These are phyloP conservation scores for Eueides isabella DNA, from an alignment of 1,140 invertebrate species.

Conservation along the genomic window DNA sequence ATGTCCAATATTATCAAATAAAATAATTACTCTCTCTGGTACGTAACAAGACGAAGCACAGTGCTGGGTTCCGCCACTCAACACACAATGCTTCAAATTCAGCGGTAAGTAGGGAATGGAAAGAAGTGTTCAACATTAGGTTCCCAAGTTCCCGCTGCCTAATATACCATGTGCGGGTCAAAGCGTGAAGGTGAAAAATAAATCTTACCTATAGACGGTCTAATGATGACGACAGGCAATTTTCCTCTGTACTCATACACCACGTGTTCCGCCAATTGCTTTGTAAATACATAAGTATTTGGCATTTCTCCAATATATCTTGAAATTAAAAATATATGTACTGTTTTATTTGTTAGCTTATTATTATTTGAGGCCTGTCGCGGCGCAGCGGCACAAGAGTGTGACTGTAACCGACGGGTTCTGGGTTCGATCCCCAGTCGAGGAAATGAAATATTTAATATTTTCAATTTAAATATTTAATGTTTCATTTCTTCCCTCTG, in stretches of 20 bases:
- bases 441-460: too few species aligned
- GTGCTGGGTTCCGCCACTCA: too few species aligned
- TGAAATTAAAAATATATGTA: too few species aligned
- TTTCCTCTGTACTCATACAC: conserved; percentile 86
- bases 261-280: conserved; percentile 91
- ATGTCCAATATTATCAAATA: too few species aligned
- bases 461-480: too few species aligned
- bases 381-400: too few species aligned
- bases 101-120: background rate
- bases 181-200: conserved; percentile 53
- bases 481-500: too few species aligned
- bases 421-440: too few species aligned
- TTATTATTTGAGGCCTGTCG: background rate
- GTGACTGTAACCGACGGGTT: too few species aligned
- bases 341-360: background rate
- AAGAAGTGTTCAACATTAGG: background rate
- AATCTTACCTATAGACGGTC: conserved; percentile 93
- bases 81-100: background rate
- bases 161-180: background rate
- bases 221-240: conserved; percentile 91
- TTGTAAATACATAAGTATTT: conserved; percentile 94
- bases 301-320: conserved; percentile 88
- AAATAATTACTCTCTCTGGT: too few species aligned
- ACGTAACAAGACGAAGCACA: too few species aligned
- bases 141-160: background rate